phyloP scores from a whole-genome alignment of 2,113 vertebrate species.

The Lepidothrix coronata region DNA sequence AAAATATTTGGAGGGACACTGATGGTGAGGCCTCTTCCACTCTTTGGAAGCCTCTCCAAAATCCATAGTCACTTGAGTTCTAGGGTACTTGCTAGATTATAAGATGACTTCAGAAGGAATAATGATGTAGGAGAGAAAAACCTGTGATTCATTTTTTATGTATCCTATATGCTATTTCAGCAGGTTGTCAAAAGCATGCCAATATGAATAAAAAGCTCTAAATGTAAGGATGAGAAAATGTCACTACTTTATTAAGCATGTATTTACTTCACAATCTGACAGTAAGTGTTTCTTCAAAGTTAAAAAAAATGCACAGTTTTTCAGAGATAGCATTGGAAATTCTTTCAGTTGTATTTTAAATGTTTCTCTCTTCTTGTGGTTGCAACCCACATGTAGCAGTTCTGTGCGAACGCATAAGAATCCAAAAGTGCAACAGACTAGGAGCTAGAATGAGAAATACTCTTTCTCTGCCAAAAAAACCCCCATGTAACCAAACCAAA shows the following conservation, averaged over 20 bases:
- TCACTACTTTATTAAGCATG: not conserved
- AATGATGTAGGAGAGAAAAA: not conserved
- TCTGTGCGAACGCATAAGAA: not conserved
- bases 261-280: not conserved
- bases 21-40: not conserved
- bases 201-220: conserved; percentile 15
- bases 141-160: not conserved
- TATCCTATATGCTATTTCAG: not conserved
- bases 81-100: not conserved
- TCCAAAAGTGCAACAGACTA: not conserved
- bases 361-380: not conserved
- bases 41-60: not conserved
- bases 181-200: not conserved
- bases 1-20: not conserved
- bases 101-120: not conserved
- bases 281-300: not conserved
- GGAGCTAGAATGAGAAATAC: not conserved
- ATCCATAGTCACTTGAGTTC: not conserved
- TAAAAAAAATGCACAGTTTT: not conserved
- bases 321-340: not conserved
- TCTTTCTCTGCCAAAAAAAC: not conserved
- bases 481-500: not conserved
- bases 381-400: not conserved
- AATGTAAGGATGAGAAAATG: not conserved
- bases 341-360: not conserved